These are phyloP conservation scores for Myiotriccus ornatus DNA, from an alignment of 2,797 vertebrate species.

Conservation along the genomic window DNA sequence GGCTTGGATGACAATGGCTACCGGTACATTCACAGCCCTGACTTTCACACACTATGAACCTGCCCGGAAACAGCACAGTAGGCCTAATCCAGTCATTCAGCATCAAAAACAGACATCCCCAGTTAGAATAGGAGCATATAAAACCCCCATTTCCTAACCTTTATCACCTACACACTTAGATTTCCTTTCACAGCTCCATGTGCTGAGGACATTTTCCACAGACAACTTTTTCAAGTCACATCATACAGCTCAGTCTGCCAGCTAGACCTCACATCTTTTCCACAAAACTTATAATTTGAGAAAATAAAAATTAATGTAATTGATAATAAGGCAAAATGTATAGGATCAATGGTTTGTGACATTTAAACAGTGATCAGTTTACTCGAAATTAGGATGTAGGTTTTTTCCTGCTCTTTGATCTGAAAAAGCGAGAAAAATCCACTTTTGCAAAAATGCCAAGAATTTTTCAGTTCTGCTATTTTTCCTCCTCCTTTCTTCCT, in stretches of 20 bases:
- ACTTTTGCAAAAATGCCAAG: neutral
- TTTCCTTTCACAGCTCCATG: neutral
- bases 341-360: neutral
- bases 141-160: neutral
- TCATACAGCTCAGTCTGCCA: neutral
- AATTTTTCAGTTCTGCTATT: conserved; percentile 21
- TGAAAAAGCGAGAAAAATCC: neutral
- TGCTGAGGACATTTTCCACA: neutral
- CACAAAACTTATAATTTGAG: neutral
- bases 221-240: neutral
- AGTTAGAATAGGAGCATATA: neutral
- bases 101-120: neutral
- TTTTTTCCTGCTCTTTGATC: neutral
- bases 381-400: neutral
- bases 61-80: neutral
- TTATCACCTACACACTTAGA: neutral
- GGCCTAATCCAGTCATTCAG: neutral
- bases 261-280: neutral
- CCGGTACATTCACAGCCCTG: neutral
- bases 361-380: neutral
- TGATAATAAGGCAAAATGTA: neutral
- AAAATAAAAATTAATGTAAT: neutral
- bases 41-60: neutral
- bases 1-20: neutral
- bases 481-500: conserved; percentile 5